These are phyloP conservation scores for Castor canadensis DNA, from an alignment of 2,113 vertebrate species.

Conservation along the genomic window DNA sequence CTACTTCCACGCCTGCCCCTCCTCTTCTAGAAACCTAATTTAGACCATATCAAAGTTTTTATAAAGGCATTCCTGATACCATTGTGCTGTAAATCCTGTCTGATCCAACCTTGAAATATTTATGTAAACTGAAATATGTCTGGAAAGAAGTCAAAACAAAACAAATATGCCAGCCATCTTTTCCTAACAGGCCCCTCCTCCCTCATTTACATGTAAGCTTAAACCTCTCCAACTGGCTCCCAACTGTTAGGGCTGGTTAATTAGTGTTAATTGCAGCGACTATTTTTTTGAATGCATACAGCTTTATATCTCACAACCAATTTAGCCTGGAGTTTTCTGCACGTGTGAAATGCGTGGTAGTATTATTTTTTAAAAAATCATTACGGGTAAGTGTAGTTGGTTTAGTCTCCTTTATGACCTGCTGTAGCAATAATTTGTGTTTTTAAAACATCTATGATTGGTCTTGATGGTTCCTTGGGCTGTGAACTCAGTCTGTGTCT, in stretches of 20 bases:
- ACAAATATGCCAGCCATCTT: slow-evolving; percentile 74
- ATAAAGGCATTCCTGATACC: slow-evolving; percentile 81
- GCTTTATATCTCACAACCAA: slow-evolving; percentile 60
- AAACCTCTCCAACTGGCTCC: slow-evolving; percentile 70
- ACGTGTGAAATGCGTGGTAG: slow-evolving; percentile 63
- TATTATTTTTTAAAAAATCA: background rate
- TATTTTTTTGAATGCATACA: slow-evolving; percentile 67
- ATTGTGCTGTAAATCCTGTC: slow-evolving; percentile 86
- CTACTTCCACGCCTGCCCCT: background rate
- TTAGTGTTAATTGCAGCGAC: slow-evolving; percentile 71
- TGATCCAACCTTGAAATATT: slow-evolving; percentile 85
- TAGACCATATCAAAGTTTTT: slow-evolving; percentile 81
- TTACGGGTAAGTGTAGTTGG: slow-evolving; percentile 26
- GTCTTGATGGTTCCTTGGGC: background rate
- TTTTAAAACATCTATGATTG: slow-evolving; percentile 52
- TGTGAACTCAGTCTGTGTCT: background rate
- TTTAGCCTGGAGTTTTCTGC: slow-evolving; percentile 63
- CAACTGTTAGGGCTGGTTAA: slow-evolving; percentile 72
- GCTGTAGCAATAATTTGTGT: background rate
- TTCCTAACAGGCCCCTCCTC: slow-evolving; percentile 57
- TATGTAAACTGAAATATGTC: slow-evolving; percentile 86
- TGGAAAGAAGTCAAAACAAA: slow-evolving; percentile 83
- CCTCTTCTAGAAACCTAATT: slow-evolving; percentile 69
- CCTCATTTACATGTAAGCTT: slow-evolving; percentile 68
- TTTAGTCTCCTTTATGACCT: background rate